Conservation (phyloP, 2,113 vertebrate genomes). For the Neotoma lepida region DNA sequence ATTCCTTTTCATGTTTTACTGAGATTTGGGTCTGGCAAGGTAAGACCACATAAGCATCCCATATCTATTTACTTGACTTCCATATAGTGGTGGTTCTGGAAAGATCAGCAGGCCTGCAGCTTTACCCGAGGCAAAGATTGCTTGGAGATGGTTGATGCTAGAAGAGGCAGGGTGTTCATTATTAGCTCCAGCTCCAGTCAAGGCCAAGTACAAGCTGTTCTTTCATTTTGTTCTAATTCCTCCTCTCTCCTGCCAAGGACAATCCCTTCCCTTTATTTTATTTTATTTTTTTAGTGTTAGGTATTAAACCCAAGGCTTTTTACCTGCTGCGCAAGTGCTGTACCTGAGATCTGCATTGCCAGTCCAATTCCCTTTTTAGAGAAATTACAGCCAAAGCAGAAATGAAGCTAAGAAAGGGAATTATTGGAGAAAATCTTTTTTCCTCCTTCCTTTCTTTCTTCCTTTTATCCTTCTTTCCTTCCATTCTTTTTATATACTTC, state of each 20-base stretch:
- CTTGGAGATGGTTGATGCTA: background rate
- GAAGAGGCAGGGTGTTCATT: background rate
- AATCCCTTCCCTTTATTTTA: background rate
- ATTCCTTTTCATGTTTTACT: conserved; percentile 38
- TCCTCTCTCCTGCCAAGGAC: conserved; percentile 22
- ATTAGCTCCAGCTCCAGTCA: background rate
- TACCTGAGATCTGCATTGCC: background rate
- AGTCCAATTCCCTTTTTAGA: background rate
- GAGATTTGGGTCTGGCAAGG: conserved; percentile 4
- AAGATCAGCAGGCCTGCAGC: background rate
- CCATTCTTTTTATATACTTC: background rate
- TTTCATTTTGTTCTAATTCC: conserved; percentile 28
- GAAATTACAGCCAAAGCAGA: background rate
- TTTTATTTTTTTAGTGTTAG: background rate
- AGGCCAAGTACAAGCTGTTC: background rate
- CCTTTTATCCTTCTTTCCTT: background rate
- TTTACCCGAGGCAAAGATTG: background rate
- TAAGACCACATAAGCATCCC: background rate
- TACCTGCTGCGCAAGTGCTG: background rate
- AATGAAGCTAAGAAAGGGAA: conserved; percentile 33
- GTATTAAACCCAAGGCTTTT: background rate
- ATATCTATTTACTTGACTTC: conserved; percentile 28
- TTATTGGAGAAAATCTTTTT: background rate
- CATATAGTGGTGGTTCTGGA: background rate
- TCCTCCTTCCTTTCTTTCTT: too few relatives aligned